Base-by-base conservation (phyloP, 2,888 invertebrate species). In the Tiliacea aurago region DNA sequence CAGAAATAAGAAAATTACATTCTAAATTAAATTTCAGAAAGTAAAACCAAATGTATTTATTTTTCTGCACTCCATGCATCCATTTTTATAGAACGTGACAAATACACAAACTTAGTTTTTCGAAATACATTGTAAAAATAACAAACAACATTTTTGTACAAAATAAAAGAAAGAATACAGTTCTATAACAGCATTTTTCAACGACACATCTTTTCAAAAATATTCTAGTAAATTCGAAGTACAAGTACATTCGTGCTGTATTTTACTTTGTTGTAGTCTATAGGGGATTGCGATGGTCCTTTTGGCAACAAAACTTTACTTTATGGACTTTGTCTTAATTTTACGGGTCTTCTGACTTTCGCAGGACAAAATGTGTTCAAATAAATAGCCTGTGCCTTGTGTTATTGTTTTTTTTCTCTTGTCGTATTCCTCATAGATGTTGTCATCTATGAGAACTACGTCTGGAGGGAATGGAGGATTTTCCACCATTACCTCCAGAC, bases 141-240 rank as follows among this genome's bases (percentile, higher is more conserved):
- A 53, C 43, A 61, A 70, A 58, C 20, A n/a, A 45, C 7, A 67
- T 41, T 66, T 55, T 55, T 56, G 18, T n/a, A 53, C 41, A 37
- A 68, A 83, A 83, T 73, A 80, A 53, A 72, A 68, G 73, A 53
- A 72, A 68, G 73, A 33, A 67, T n/a, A 51, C 28, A 83, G 10
- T 70, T 67, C 10, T 51, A 18, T 56, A 66, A 64, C 63, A 55
- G 37, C 49, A 83, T 79, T 79, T 78, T 63, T 79, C 66, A 80
- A 67, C 20, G 47, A 78, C 55, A 80, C 23, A 64, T 68, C 53
- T 83, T 73, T 69, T 80, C 56, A 55, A 62, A 69, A 66, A 66
- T 73, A 69, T 65, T 66, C 53, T 63, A 18, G 68, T 51, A 58
- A 73, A 83, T 65, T 80, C 23, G 18, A 13, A 43, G 33, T 61